phyloP scores from a whole-genome alignment of 2,888 invertebrate species.

The Drosophila melanosoma region DNA sequence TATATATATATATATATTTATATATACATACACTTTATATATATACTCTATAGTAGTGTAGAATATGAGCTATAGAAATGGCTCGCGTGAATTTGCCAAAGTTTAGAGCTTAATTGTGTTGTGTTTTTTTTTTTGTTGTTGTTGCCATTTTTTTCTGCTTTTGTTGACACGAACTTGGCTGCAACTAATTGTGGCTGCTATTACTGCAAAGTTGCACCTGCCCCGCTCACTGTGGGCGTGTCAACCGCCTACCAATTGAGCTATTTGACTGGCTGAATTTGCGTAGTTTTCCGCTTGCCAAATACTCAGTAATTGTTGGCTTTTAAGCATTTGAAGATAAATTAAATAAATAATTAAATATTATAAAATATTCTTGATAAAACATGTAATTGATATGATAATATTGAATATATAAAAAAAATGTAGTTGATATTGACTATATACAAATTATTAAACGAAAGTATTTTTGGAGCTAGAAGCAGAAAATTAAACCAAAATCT shows the following conservation, averaged over 20 bases:
- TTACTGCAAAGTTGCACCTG: slow-evolving; percentile 52
- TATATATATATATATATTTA: neutral
- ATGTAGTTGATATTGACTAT: too few species aligned
- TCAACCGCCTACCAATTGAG: slow-evolving; percentile 60
- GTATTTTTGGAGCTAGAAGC: neutral
- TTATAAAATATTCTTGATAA: neutral
- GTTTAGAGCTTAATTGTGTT: slow-evolving; percentile 82
- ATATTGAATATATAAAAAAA: neutral
- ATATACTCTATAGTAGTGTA: neutral
- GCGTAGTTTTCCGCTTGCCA: slow-evolving; percentile 3
- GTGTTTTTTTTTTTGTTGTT: neutral
- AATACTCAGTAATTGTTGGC: slow-evolving; percentile 35
- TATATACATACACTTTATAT: neutral
- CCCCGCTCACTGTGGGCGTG: slow-evolving; percentile 55
- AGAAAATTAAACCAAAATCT: neutral
- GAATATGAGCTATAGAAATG: slow-evolving; percentile 33
- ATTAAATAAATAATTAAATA: too few species aligned
- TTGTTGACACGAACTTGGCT: slow-evolving; percentile 66
- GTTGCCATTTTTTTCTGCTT: neutral
- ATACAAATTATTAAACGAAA: neutral
- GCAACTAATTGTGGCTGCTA: slow-evolving; percentile 61
- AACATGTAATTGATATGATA: neutral
- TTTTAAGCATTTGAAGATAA: neutral
- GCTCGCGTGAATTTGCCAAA: slow-evolving; percentile 84
- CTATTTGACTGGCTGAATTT: slow-evolving; percentile 54